phyloP scores from a whole-genome alignment of 2,113 vertebrate genomes.

The Psettodes erumei region DNA sequence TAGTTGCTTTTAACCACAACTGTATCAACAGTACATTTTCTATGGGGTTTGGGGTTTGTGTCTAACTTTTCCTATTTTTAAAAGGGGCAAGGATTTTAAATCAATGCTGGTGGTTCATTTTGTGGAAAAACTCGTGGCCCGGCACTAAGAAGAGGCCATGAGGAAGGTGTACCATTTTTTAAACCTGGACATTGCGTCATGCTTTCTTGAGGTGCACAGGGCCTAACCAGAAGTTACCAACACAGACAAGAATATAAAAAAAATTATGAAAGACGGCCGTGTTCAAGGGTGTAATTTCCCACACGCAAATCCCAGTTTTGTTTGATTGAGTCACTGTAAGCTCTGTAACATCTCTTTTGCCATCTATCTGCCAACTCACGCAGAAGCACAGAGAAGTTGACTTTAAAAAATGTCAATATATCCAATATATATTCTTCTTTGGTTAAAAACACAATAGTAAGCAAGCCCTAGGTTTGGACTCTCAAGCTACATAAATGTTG shows the following conservation, averaged over 20 bases:
- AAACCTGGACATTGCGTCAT: background rate
- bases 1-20: conserved; percentile 28
- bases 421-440: too few species aligned
- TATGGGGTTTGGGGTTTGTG: conserved; percentile 11
- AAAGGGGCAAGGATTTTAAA: conserved; percentile 32
- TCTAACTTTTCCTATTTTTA: conserved; percentile 21
- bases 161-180: conserved; percentile 6
- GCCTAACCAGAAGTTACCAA: background rate
- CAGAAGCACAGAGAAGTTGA: background rate
- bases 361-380: conserved; percentile 2
- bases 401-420: background rate
- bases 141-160: background rate
- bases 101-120: conserved; percentile 10
- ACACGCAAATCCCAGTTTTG: background rate
- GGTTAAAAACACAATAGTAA: background rate
- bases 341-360: background rate
- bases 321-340: background rate
- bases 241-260: background rate
- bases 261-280: background rate
- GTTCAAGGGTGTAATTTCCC: background rate
- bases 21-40: conserved; percentile 21
- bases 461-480: background rate
- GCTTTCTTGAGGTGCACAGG: background rate
- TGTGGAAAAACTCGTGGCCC: conserved; percentile 25
- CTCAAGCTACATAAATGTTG: background rate